Percentiles rank a stretch among this genome's conserved stretches.
These are phyloP conservation scores for Clarias gariepinus DNA, from an alignment of 2,113 vertebrate genomes.

Conservation along the genomic window DNA sequence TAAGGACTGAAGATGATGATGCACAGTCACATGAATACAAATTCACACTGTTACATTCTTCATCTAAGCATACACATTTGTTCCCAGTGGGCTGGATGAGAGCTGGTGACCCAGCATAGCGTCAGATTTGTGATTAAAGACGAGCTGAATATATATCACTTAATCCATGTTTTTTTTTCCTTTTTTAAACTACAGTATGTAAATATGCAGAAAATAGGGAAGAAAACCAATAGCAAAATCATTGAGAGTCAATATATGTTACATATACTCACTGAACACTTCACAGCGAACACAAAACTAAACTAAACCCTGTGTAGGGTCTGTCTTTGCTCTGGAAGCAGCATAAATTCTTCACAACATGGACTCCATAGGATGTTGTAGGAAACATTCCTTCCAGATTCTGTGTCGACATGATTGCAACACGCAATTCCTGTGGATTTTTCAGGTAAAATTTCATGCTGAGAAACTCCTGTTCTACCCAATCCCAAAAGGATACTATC, in stretches of 20 bases:
- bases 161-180: conserved; percentile 7
- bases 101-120: neutral
- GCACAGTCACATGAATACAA: conserved; percentile 43
- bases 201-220: neutral
- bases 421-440: neutral
- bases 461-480: neutral
- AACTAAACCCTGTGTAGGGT: neutral
- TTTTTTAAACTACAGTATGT: neutral
- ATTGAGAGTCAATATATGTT: neutral
- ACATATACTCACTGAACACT: neutral
- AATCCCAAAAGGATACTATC: neutral
- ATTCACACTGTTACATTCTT: conserved; percentile 35
- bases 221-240: neutral
- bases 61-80: conserved; percentile 34
- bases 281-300: neutral
- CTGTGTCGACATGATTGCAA: neutral
- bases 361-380: neutral
- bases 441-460: neutral
- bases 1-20: conserved; percentile 35
- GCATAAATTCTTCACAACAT: neutral
- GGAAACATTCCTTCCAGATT: neutral
- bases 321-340: neutral
- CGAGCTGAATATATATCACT: neutral
- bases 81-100: neutral
- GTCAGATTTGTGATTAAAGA: neutral